Base-by-base conservation (phyloP, 2,797 vertebrate genomes). In the Euthynnus affinis region DNA sequence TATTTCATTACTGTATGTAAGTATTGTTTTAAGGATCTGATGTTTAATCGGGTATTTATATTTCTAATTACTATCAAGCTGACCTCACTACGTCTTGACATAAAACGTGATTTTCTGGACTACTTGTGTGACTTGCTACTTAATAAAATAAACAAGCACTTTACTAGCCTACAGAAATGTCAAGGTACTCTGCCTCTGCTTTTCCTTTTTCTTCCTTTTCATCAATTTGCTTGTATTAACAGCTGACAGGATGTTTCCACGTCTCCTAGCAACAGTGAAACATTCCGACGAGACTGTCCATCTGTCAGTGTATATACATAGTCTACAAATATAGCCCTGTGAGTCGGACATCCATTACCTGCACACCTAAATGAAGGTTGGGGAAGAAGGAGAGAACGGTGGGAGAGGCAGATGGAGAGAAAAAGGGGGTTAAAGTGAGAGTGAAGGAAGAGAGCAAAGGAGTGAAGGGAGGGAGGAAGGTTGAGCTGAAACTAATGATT, bases 261-360 rank as follows among this genome's bases (percentile, higher is more conserved):
- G n/a, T 89, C 76, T 78, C 88, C 70, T 86, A 86, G 90, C 85
- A 91, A 88, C 83, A 62, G 71, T 48, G 40, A 90, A 85, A 90
- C 79, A 84, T 86, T 87, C 82, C 62, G 5, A 87, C 66, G 5
- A 87, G 84, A 82, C 56, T 3, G 60, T 86, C 90, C 83, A 91
- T 93, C 89, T 87, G 87, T 89, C 78, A 20, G 68, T 84, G 76
- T 85, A 81, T 76, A 83, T 87, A 84, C 80, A 66, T 74, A n/a
- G 64, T 80, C 81, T 76, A 84, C 71, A 84, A 85, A 88, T 77
- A 87, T 20, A 74, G 77, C 67, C 65, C 4, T 13, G 62, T 25
- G 62, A 80, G 61, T 44, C 22, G 62, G 82, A 86, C 75, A 69
- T 78, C 66, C 71, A 69, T 14, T 2, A 57, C n/a, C 32, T 22